Base-by-base conservation (phyloP, 2,797 vertebrate species). In the Florisuga fusca region DNA sequence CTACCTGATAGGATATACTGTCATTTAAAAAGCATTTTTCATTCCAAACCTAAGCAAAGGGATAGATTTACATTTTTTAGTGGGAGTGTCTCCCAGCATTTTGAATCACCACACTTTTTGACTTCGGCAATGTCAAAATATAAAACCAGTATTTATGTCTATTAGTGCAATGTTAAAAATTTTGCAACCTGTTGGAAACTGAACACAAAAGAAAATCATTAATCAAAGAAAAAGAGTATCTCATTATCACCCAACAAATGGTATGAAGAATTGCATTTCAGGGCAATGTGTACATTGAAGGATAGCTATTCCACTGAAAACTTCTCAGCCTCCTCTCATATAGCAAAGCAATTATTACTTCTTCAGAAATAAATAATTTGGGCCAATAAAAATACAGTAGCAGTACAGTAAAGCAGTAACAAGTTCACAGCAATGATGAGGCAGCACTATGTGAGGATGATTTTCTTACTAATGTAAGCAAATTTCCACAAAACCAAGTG, bases 241-340 rank as follows among this genome's bases (percentile, higher is more conserved):
- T 78, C 10, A 41, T 54, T 81, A 76, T 63, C 13, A 16, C 15
- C 9, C 36, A 83, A 68, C 5, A 68, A 74, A 77, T 25, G 20
- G 58, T 73, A 79, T 12, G 33, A 61, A 87, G n/a, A 83, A 17
- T 12, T 80, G 36, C 16, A 51, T 85, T 86, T 94, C 57, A 85
- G 34, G 59, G 17, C 84, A 83, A 62, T 1, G 1, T 7, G 9
- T 68, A 45, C 63, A 91, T 75, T 72, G 46, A 91, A 94, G 84
- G 36, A 69, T 95, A 95, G 93, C 87, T 79, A 85, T 89, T 87
- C 72, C 82, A 92, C 90, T 90, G 74, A 95, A 96, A 92, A 93
- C 90, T 93, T 96, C 94, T 86, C 79, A 76, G 11, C 87, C 55
- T 71, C 58, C 63, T 95, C 51, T 82, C 57, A 55, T 80, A 66